These are phyloP conservation scores for Aquatica leii DNA, from an alignment of 2,888 invertebrate genomes.

Conservation along the genomic window DNA sequence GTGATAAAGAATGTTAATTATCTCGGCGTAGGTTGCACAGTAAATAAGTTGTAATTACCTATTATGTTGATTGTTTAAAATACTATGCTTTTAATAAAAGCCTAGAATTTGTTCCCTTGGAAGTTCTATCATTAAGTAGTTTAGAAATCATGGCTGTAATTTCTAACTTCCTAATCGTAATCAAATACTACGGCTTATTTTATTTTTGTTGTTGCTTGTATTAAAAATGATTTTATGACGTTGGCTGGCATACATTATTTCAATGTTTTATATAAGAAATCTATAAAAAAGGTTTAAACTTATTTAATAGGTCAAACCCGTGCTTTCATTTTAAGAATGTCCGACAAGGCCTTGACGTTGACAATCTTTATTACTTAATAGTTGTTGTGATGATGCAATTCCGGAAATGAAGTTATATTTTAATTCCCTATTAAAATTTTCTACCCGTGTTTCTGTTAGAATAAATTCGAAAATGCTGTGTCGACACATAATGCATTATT, in stretches of 20 bases:
- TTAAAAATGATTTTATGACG: too few relatives aligned
- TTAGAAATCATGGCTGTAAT: slow-evolving; percentile 11
- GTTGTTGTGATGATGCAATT: slow-evolving; percentile 14
- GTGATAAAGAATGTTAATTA: neutral
- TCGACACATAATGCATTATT: neutral
- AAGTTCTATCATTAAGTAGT: slow-evolving; percentile 7
- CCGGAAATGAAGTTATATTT: slow-evolving; percentile 10
- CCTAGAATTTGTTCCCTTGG: slow-evolving; percentile 1
- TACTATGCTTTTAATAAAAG: slow-evolving; percentile 13
- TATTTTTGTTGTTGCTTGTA: too few relatives aligned
- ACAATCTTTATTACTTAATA: slow-evolving; percentile 11
- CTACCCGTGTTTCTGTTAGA: slow-evolving; percentile 4
- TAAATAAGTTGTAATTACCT: slow-evolving; percentile 4
- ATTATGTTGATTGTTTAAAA: slow-evolving; percentile 4
- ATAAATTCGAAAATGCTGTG: slow-evolving; percentile 8
- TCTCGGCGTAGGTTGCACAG: slow-evolving; percentile 1
- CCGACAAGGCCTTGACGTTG: slow-evolving; percentile 4
- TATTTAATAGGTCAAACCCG: slow-evolving; percentile 3
- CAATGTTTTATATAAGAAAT: neutral
- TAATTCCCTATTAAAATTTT: slow-evolving; percentile 10
- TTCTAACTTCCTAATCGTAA: slow-evolving; percentile 3
- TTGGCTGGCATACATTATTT: too few relatives aligned
- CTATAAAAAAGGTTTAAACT: neutral
- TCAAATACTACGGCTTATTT: neutral
- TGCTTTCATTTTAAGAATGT: slow-evolving; percentile 6